Base-by-base conservation (phyloP, 2,888 invertebrate genomes). In the Chorisops tibialis region DNA sequence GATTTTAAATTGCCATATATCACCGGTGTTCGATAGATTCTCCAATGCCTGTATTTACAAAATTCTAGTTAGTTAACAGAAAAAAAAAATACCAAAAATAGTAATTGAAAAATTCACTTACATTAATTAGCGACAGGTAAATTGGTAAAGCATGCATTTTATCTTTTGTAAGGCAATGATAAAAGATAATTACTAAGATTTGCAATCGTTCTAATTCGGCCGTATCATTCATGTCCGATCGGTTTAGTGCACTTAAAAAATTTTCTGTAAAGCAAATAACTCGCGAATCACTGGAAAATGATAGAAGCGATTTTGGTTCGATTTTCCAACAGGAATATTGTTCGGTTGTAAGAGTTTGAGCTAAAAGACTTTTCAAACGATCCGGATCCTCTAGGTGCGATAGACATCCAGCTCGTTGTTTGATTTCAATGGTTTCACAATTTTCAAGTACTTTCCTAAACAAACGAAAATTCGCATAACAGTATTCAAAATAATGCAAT, bases 351-450 rank as follows among this genome's bases (percentile, higher is more conserved):
- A 92, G 75, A 0, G 89, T 87, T 70, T 89, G 87, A 0, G 91
- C 90, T 52, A 92, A 79, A 59, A 92, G 82, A 67, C 89, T 89
- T 72, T 87, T 85, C 72, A 88, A 87, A 2, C 92, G 90, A 71
- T 82, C 79, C 1, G 93, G 93, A 80, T 96, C 95, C 74, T 90
- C 90, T 16, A 85, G 77, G 77, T 95, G 92, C 0, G 94, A 91
- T 6, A 95, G 81, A 71, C 93, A 92, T 11, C 95, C 95, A 2
- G 92, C 93, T 68, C 91, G 85, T 72, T 93, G 93, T 73, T 96
- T 95, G 12, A 96, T 89, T 72, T 89, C 88, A 39, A 96, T 81
- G 45, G 86, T 86, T 69, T 86, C 85, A 1, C 86, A 85, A 69
- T 85, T 83, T 54, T 85, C 80, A 0, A 92, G 75, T 69, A 89